A percentile compares a stretch with the other conserved stretches of the same genome.
Conservation (phyloP, 2,888 invertebrate genomes). For the Drosophila acutilabella region DNA sequence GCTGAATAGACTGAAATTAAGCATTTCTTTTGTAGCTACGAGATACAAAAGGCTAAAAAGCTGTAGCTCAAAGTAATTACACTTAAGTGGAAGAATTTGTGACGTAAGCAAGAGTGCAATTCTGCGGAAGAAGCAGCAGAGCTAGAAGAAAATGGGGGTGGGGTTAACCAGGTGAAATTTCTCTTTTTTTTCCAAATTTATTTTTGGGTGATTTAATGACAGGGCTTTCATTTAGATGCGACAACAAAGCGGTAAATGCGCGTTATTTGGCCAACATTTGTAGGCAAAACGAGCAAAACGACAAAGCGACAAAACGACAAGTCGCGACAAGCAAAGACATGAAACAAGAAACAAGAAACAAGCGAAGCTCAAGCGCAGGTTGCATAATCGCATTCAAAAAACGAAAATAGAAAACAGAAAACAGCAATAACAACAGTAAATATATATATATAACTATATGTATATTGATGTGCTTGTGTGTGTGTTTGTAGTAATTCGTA, state of each 20-base stretch:
- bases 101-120: conserved; percentile 23
- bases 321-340: conserved; percentile 29
- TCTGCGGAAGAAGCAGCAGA: conserved; percentile 12
- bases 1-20: conserved; percentile 47
- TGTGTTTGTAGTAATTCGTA: conserved; percentile 69
- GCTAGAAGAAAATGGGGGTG: not conserved
- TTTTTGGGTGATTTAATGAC: conserved; percentile 43
- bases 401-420: conserved; percentile 74
- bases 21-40: conserved; percentile 47
- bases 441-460: conserved; percentile 44
- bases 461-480: conserved; percentile 38
- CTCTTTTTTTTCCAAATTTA: conserved; percentile 24
- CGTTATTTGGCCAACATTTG: conserved; percentile 65
- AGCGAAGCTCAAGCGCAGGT: conserved; percentile 61
- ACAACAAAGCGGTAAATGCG: conserved; percentile 41
- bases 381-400: conserved; percentile 73
- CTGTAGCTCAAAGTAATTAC: conserved; percentile 18
- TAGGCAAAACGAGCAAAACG: conserved; percentile 44
- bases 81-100: too few relatives aligned
- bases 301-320: conserved; percentile 37
- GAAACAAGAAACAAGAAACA: conserved; percentile 47
- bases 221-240: conserved; percentile 52
- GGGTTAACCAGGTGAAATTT: conserved; percentile 33
- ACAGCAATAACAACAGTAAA: conserved; percentile 46
- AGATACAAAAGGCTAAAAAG: conserved; percentile 54